Conservation (phyloP, 1,140 invertebrate species). For the Dinoponera quadriceps region DNA sequence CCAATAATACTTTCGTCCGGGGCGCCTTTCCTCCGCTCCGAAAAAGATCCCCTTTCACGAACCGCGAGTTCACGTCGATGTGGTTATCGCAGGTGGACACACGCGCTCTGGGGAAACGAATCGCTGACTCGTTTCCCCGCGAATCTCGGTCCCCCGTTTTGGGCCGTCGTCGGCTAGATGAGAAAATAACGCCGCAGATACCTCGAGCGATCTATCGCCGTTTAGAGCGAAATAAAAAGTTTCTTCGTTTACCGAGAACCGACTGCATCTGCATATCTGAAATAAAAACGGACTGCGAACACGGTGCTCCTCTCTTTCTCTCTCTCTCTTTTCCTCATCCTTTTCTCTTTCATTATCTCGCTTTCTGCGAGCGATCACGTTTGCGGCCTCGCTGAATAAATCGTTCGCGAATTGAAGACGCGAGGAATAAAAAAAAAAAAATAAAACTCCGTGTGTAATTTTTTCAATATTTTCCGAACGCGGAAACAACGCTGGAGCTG, state of each 20-base stretch:
- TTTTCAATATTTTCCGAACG: not conserved
- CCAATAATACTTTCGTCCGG: constrained; percentile 47
- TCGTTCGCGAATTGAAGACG: not conserved
- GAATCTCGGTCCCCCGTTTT: not conserved
- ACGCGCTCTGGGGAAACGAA: constrained; percentile 40
- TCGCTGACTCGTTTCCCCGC: constrained; percentile 34
- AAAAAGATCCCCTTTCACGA: constrained; percentile 49
- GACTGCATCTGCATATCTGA: constrained; percentile 39
- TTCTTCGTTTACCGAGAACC: constrained; percentile 36
- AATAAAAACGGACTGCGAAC: constrained; percentile 32
- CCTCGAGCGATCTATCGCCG: constrained; percentile 22
- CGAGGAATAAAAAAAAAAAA: not conserved
- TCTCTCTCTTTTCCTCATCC: not conserved
- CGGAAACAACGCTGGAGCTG: not conserved
- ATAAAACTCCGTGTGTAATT: not conserved
- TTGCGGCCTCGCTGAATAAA: not conserved
- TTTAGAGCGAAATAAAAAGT: constrained; percentile 55
- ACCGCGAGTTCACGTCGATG: constrained; percentile 41
- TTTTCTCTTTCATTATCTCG: not conserved
- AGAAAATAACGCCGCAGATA: constrained; percentile 50
- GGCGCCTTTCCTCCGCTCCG: not conserved
- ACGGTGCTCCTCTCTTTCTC: not conserved
- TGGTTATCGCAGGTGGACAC: constrained; percentile 50
- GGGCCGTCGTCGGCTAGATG: constrained; percentile 40
- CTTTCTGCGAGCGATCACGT: constrained; percentile 41